Base-by-base conservation (phyloP, 2,113 vertebrate genomes). In the Hyperoodon ampullatus region DNA sequence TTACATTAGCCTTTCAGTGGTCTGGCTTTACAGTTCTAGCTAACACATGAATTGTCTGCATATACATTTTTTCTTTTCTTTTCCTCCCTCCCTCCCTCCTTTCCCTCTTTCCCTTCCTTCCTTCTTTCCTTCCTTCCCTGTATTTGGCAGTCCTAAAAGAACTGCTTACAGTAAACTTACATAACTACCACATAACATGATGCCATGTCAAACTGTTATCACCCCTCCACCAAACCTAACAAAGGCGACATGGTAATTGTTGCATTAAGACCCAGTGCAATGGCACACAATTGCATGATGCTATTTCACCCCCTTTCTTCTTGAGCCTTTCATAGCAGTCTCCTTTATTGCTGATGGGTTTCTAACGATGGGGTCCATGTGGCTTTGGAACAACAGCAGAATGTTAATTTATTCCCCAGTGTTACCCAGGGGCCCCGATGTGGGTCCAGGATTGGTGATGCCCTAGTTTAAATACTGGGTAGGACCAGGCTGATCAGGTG, bases 391-490 rank as follows among this genome's bases (percentile, higher is more conserved):
- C 95, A 98, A 98, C 98, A 98, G 97, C 97, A 98, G 98, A 98
- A 98, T 99, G 98, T 95, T 99, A 99, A 99, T 99, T 98, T 98
- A 98, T 98, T 98, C 97, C 98, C 98, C 91, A 97, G 97, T 97
- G 98, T 97, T 98, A 98, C 98, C 98, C 98, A 98, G 98, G 98
- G 98, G 97, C 94, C 95, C 98, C 97, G 97, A 98, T 93, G 92
- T 96, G 97, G 97, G 98, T 98, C 98, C 95, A 98, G 97, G 97
- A 98, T 96, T 98, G 98, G 98, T 97, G 95, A 97, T 93, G 93
- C 98, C 97, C 98, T 98, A 93, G 98, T 99, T 99, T 98, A 98
- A 98, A 98, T 98, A 98, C 96, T 98, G 98, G 96, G 97, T 98
- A 98, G 98, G 97, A 97, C 98, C 97, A 90, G 95, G 90, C 96